These are phyloP conservation scores for Sprattus sprattus DNA, from an alignment of 2,113 vertebrate genomes.

Conservation along the genomic window DNA sequence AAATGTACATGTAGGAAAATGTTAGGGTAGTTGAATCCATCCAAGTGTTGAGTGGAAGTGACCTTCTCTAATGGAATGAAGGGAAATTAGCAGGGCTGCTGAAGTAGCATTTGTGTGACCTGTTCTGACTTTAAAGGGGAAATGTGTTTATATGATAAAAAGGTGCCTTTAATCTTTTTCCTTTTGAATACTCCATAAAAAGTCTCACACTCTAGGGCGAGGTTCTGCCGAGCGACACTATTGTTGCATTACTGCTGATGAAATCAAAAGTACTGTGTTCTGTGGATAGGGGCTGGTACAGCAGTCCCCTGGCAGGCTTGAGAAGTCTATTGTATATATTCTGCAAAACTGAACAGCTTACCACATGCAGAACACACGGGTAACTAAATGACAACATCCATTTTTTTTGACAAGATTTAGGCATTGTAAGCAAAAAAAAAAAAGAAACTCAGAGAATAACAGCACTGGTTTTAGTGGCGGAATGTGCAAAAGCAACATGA, in stretches of 20 bases:
- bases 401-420: neutral
- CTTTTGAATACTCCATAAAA: neutral
- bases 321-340: slow-evolving; percentile 15
- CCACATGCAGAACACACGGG: slow-evolving; percentile 3
- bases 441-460: neutral
- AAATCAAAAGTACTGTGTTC: slow-evolving; percentile 5
- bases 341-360: slow-evolving; percentile 12
- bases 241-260: slow-evolving; percentile 11
- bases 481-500: neutral
- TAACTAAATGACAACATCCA: neutral
- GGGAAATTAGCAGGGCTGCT: neutral
- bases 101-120: neutral
- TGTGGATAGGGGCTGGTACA: neutral
- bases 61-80: neutral
- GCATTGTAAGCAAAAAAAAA: neutral
- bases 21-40: no score
- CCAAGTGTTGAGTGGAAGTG: neutral
- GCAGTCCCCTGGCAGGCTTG: neutral
- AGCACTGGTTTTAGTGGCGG: neutral
- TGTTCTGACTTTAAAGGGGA: neutral
- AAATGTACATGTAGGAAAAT: no score
- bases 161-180: slow-evolving; percentile 9
- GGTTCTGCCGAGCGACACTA: neutral
- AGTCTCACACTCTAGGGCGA: neutral
- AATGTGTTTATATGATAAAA: slow-evolving; percentile 4